Percentiles rank a stretch among this genome's conserved stretches.
Conservation (phyloP, 2,888 invertebrate species). For the Orchesellides sinensis region DNA sequence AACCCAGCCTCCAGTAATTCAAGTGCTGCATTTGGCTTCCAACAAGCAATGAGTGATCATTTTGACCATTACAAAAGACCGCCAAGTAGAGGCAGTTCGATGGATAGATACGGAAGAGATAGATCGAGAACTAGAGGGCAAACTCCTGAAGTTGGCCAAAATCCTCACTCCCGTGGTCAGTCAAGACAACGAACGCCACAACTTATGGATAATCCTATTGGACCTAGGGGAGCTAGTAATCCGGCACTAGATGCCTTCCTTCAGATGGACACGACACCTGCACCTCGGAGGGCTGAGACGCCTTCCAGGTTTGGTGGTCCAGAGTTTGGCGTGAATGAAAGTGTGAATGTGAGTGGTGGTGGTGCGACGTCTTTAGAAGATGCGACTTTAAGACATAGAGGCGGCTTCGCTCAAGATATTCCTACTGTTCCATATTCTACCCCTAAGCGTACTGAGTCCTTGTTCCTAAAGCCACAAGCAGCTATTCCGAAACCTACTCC, state of each 20-base stretch:
- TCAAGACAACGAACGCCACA: conserved; percentile 76
- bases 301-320: conserved; percentile 76
- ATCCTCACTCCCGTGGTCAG: conserved; percentile 79
- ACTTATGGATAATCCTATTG: conserved; percentile 62
- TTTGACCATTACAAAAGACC: conserved; percentile 96
- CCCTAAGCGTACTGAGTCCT: conserved; percentile 93
- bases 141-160: conserved; percentile 72
- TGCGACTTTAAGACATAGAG: conserved; percentile 87
- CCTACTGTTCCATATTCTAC: conserved; percentile 84
- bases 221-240: conserved; percentile 65
- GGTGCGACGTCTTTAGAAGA: conserved; percentile 85
- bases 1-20: conserved; percentile 44
- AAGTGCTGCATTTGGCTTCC: conserved; percentile 73
- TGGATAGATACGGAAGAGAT: conserved; percentile 82
- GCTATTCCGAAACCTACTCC: conserved; percentile 70
- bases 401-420: conserved; percentile 89
- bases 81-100: conserved; percentile 82
- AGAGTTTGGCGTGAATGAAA: conserved; percentile 61
- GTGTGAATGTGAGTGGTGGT: conserved; percentile 66
- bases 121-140: conserved; percentile 79
- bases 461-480: conserved; percentile 83
- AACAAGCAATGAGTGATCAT: conserved; percentile 89
- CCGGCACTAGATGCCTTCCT: conserved; percentile 70
- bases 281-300: conserved; percentile 74
- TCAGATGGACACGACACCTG: conserved; percentile 67